These are phyloP conservation scores for Cartodere bifasciata DNA, from an alignment of 2,888 invertebrate species.

Conservation along the genomic window DNA sequence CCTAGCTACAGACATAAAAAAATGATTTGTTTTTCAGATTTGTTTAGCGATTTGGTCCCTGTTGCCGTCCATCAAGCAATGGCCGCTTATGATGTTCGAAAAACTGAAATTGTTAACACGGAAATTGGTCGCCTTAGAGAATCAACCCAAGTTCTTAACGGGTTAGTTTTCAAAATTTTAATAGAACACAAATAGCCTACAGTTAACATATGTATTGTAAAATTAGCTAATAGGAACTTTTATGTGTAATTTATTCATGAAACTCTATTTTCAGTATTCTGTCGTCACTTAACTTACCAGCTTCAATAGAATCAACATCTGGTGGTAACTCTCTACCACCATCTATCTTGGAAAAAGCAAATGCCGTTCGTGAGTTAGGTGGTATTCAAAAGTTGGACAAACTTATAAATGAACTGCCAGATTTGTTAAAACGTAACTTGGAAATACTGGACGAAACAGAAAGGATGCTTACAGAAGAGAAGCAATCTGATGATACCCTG, in stretches of 20 bases:
- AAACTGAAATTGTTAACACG: slow-evolving; percentile 70
- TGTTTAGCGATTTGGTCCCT: slow-evolving; percentile 82
- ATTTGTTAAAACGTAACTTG: slow-evolving; percentile 77
- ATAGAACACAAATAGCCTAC: too few species aligned
- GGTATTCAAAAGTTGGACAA: slow-evolving; percentile 59
- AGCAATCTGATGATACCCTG: slow-evolving; percentile 76
- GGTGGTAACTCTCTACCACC: slow-evolving; percentile 68
- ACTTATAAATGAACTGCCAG: slow-evolving; percentile 78
- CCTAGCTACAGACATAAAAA: not conserved
- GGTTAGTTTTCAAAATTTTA: slow-evolving; percentile 36
- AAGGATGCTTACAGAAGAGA: slow-evolving; percentile 80
- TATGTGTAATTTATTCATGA: too few species aligned
- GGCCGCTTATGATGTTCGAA: slow-evolving; percentile 71
- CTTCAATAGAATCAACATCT: slow-evolving; percentile 79
- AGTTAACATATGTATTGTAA: too few species aligned
- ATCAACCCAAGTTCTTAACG: slow-evolving; percentile 82
- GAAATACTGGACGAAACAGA: slow-evolving; percentile 91
- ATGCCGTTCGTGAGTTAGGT: slow-evolving; percentile 60
- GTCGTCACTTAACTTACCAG: slow-evolving; percentile 90
- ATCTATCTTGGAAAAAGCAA: slow-evolving; percentile 77
- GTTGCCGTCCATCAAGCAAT: slow-evolving; percentile 84
- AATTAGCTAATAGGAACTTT: too few species aligned
- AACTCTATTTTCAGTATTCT: slow-evolving; percentile 46
- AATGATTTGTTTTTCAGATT: slow-evolving; percentile 42
- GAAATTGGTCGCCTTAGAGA: slow-evolving; percentile 83